Percentiles rank a stretch among this genome's conserved stretches.
Evolutionary conservation across 2,113 vertebrate species (phyloP).

Genomic region (Daubentonia madagascariensis): DNA sequence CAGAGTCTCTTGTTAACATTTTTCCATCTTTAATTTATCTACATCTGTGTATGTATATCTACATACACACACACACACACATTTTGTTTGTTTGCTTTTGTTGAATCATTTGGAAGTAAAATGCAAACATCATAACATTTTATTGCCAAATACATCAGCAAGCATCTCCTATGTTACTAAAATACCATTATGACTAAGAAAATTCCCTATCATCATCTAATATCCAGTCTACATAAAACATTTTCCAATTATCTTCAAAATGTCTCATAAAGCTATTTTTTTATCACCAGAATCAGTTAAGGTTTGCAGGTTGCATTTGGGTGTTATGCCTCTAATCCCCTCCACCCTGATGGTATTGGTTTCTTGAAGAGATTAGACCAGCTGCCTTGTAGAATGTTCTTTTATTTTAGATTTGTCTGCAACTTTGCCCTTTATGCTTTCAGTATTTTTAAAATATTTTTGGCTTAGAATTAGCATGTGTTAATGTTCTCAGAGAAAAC

Average conservation of each 20-base stretch:
- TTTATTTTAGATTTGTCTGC: neutral
- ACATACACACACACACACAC: neutral
- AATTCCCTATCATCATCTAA: neutral
- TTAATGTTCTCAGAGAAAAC: neutral
- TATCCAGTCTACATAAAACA: neutral
- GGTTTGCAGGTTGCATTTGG: neutral
- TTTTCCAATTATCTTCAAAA: neutral
- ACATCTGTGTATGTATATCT: neutral
- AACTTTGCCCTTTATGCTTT: neutral
- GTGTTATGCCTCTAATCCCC: neutral
- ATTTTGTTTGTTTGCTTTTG: neutral
- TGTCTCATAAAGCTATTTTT: neutral
- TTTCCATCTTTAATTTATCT: neutral
- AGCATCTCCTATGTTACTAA: neutral
- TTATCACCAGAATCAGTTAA: neutral
- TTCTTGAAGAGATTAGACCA: neutral
- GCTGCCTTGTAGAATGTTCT: neutral
- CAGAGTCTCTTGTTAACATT: neutral
- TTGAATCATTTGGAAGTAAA: slow-evolving; percentile 20
- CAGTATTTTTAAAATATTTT: neutral
- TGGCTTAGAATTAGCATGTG: neutral
- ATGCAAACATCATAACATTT: neutral
- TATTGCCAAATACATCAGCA: slow-evolving; percentile 8
- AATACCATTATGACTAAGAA: neutral
- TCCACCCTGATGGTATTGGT: neutral